Conservation (phyloP, 1,140 invertebrate species). For the Ladona fulva region DNA sequence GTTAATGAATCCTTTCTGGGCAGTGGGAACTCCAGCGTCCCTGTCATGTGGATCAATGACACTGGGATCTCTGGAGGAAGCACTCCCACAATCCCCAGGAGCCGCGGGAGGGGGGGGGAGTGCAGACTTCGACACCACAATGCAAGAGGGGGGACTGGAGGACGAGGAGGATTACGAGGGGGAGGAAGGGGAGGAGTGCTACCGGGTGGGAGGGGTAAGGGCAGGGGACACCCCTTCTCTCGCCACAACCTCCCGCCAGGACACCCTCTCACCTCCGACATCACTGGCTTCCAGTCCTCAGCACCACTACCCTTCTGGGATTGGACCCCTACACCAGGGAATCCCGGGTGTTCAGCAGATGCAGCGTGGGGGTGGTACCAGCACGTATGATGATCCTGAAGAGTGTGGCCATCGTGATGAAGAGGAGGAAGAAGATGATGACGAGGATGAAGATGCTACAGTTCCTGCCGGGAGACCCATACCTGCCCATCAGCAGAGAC, state of each 20-base stretch:
- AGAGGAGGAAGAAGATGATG: conserved; percentile 17
- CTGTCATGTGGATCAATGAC: conserved; percentile 53
- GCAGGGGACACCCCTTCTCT: conserved; percentile 5
- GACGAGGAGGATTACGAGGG: not conserved
- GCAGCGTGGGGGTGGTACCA: not conserved
- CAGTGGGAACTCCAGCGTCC: conserved; percentile 36
- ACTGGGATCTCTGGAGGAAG: conserved; percentile 37
- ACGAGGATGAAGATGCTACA: conserved; percentile 3
- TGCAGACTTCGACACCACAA: conserved; percentile 3
- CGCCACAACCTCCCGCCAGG: conserved; percentile 13
- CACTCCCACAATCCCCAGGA: conserved; percentile 24
- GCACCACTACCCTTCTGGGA: conserved; percentile 21
- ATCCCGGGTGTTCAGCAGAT: conserved; percentile 11
- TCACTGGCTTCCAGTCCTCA: conserved; percentile 31
- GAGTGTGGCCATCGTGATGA: conserved; percentile 12
- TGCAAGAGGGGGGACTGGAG: not conserved
- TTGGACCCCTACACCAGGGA: not conserved
- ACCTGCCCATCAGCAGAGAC: conserved; percentile 18
- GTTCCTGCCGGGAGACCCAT: conserved; percentile 17
- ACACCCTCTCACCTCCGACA: conserved; percentile 29
- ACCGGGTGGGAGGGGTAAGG: not conserved
- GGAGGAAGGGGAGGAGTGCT: not conserved
- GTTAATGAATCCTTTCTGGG: conserved; percentile 12
- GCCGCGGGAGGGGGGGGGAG: conserved; percentile 1
- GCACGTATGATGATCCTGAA: not conserved